These are phyloP conservation scores for Ridgeia piscesae DNA, from an alignment of 1,140 invertebrate genomes.

Conservation along the genomic window DNA sequence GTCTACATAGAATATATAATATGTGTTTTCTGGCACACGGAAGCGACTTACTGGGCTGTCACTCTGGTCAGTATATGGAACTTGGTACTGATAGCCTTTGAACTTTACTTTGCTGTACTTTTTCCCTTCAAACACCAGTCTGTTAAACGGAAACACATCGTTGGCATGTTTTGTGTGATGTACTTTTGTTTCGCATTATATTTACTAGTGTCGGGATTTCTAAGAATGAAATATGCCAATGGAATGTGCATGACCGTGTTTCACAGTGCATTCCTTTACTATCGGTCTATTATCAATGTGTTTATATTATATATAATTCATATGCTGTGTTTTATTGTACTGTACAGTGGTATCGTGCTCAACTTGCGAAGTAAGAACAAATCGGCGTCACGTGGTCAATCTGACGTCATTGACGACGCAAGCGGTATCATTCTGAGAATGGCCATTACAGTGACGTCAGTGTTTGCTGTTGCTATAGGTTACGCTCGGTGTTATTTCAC, in stretches of 20 bases:
- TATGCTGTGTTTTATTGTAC: background rate
- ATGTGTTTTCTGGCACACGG: too few relatives aligned
- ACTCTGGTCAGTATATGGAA: background rate
- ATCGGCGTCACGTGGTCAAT: background rate
- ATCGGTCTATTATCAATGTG: background rate
- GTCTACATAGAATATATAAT: too few relatives aligned
- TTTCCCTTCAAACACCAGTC: background rate
- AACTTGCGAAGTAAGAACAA: background rate
- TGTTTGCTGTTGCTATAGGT: too few relatives aligned
- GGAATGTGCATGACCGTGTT: background rate
- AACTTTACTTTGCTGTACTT: conserved; percentile 11
- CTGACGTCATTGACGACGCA: background rate
- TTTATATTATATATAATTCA: background rate
- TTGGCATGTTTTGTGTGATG: background rate
- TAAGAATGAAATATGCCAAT: background rate
- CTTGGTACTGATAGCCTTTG: background rate
- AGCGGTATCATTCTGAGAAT: background rate
- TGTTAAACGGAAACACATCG: background rate
- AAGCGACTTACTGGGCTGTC: too few relatives aligned
- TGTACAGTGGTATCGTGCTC: background rate
- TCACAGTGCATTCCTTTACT: background rate
- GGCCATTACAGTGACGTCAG: too few relatives aligned
- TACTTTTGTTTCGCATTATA: background rate
- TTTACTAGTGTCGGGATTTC: background rate
- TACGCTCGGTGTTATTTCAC: background rate